Percentiles rank a stretch among this genome's conserved stretches.
These are phyloP conservation scores for Zaprionus lachaisei DNA, from an alignment of 1,140 invertebrate species.

Conservation along the genomic window DNA sequence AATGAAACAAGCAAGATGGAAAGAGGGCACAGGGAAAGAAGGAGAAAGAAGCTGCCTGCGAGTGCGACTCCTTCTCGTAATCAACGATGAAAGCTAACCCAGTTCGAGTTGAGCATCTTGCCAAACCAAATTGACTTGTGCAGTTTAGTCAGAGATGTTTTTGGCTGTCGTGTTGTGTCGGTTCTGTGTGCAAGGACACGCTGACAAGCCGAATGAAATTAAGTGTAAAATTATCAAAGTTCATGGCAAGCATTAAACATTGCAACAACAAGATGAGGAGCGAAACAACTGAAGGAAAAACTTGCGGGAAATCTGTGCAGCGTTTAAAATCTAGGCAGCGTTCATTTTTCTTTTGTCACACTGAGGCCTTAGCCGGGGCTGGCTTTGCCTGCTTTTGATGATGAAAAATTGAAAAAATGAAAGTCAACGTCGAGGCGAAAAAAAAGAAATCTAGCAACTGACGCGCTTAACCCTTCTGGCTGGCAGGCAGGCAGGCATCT, in stretches of 20 bases:
- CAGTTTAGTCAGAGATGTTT: slow-evolving; percentile 44
- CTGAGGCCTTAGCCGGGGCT: slow-evolving; percentile 15
- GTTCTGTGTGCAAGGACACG: slow-evolving; percentile 15
- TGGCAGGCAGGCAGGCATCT: neutral
- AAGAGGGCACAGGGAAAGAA: too few relatives aligned
- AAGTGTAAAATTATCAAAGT: slow-evolving; percentile 75
- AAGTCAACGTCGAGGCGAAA: slow-evolving; percentile 56
- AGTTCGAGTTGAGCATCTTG: slow-evolving; percentile 11
- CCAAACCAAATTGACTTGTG: slow-evolving; percentile 40
- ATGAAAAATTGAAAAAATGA: slow-evolving; percentile 81
- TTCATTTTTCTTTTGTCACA: slow-evolving; percentile 79
- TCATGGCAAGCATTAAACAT: slow-evolving; percentile 9
- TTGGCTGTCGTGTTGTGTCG: slow-evolving; percentile 20
- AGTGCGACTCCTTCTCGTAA: slow-evolving; percentile 7
- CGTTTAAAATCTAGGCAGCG: slow-evolving; percentile 65
- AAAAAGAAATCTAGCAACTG: slow-evolving; percentile 35
- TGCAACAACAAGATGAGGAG: slow-evolving; percentile 1
- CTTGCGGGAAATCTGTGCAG: slow-evolving; percentile 43
- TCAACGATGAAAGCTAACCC: slow-evolving; percentile 11
- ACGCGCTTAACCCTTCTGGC: slow-evolving; percentile 69
- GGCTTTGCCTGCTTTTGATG: slow-evolving; percentile 58
- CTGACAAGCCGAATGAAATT: slow-evolving; percentile 65
- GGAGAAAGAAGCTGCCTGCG: neutral
- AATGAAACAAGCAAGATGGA: slow-evolving; percentile 9
- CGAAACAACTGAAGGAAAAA: slow-evolving; percentile 12